These are phyloP conservation scores for Typhlomys cinereus DNA, from an alignment of 2,113 vertebrate species.

Conservation along the genomic window DNA sequence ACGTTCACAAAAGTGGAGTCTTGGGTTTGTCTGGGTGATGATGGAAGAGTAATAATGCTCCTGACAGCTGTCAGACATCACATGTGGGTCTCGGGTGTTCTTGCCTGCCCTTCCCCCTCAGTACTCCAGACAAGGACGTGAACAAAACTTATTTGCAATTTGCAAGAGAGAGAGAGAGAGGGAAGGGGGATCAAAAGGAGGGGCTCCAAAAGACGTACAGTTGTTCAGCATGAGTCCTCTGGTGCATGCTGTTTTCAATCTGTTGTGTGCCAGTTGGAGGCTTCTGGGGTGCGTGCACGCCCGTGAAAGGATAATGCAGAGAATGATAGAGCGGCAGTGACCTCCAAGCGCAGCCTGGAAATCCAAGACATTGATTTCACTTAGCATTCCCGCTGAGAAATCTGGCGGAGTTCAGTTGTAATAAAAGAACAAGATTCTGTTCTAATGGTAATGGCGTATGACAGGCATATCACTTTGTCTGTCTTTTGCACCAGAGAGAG, in stretches of 20 bases:
- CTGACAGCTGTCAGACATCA: slow-evolving; percentile 66
- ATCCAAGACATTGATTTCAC: slow-evolving; percentile 91
- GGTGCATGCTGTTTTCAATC: slow-evolving; percentile 91
- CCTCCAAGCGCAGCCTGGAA: slow-evolving; percentile 89
- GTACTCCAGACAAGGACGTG: slow-evolving; percentile 74
- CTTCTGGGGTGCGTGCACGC: slow-evolving; percentile 77
- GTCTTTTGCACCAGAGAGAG: slow-evolving; percentile 83
- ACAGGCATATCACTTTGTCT: slow-evolving; percentile 90
- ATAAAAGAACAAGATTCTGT: slow-evolving; percentile 91
- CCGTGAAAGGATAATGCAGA: slow-evolving; percentile 85
- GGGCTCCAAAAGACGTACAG: slow-evolving; percentile 87
- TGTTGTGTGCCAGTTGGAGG: slow-evolving; percentile 90
- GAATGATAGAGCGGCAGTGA: slow-evolving; percentile 90
- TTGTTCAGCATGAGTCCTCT: slow-evolving; percentile 86
- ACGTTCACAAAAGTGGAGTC: slow-evolving; percentile 52
- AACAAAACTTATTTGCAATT: slow-evolving; percentile 84
- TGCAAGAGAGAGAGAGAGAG: slow-evolving; percentile 66
- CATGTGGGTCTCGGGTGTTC: slow-evolving; percentile 33
- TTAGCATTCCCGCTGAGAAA: slow-evolving; percentile 88
- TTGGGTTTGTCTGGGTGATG: slow-evolving; percentile 32
- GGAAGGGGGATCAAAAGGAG: slow-evolving; percentile 68
- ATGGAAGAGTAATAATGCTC: neutral
- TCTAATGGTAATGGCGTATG: slow-evolving; percentile 90
- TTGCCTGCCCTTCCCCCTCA: slow-evolving; percentile 56
- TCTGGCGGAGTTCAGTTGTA: slow-evolving; percentile 89